phyloP scores from a whole-genome alignment of 1,140 invertebrate species.

The Drosophila ananassae region DNA sequence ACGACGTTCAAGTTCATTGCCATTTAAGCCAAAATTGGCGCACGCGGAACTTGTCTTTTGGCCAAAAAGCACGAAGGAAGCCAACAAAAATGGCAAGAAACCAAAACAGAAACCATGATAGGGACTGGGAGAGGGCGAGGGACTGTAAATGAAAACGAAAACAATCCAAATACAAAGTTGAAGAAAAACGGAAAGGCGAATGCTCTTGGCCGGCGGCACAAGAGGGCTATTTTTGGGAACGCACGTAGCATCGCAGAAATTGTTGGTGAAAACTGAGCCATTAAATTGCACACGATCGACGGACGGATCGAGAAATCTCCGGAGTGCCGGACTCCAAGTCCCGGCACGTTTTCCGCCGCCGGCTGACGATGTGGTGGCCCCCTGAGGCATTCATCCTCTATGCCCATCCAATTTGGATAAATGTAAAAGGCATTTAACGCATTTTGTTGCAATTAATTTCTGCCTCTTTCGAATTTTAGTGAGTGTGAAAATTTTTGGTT shows the following conservation, averaged over 20 bases:
- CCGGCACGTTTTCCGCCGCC: neutral
- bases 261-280: constrained; percentile 51
- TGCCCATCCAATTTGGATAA: constrained; percentile 11
- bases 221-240: constrained; percentile 41
- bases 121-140: neutral
- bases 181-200: constrained; percentile 14
- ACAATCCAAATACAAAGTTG: constrained; percentile 37
- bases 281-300: constrained; percentile 56
- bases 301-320: constrained; percentile 18
- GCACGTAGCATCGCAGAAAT: constrained; percentile 40
- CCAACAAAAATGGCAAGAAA: constrained; percentile 18
- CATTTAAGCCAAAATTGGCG: constrained; percentile 62
- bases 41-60: constrained; percentile 51
- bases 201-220: neutral
- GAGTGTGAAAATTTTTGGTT: constrained; percentile 48
- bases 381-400: constrained; percentile 23
- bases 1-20: constrained; percentile 60
- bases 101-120: constrained; percentile 9
- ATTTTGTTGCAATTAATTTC: constrained; percentile 62
- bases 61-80: constrained; percentile 29
- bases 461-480: constrained; percentile 3
- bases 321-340: constrained; percentile 1
- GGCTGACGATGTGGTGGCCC: too few relatives aligned
- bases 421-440: constrained; percentile 55
- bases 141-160: constrained; percentile 4